These are phyloP conservation scores for Priocnemis perturbator DNA, from an alignment of 2,888 invertebrate genomes.

Conservation along the genomic window DNA sequence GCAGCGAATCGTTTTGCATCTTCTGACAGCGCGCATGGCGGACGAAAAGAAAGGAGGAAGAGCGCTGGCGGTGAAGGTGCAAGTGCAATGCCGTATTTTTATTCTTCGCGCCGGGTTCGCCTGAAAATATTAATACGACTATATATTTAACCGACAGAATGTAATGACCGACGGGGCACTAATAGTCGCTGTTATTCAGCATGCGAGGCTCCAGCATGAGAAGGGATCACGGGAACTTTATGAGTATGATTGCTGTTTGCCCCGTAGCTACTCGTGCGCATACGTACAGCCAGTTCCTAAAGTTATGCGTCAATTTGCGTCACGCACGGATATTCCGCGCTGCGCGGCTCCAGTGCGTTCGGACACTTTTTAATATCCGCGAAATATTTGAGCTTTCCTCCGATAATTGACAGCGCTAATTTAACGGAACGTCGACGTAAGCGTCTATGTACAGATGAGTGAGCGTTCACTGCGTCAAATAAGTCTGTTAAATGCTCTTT, in stretches of 20 bases:
- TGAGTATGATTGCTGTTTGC: constrained; percentile 48
- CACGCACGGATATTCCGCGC: constrained; percentile 27
- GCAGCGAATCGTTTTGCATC: no score
- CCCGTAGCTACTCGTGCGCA: constrained; percentile 44
- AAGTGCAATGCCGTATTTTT: constrained; percentile 17
- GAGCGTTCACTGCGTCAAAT: no score
- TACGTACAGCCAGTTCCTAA: constrained; percentile 41
- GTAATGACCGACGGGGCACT: constrained; percentile 45
- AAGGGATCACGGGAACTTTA: constrained; percentile 51
- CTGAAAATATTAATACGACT: constrained; percentile 30
- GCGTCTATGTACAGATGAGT: no score
- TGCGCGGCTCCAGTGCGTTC: constrained; percentile 14
- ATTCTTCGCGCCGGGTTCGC: constrained; percentile 21
- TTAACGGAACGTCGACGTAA: no score
- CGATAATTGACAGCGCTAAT: no score
- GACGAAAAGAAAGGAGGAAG: no score
- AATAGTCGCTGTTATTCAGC: constrained; percentile 52
- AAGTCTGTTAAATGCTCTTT: no score
- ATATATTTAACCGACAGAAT: constrained; percentile 35
- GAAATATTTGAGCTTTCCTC: no score
- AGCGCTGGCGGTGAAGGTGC: no score
- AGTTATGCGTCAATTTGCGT: constrained; percentile 23
- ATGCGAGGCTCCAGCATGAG: constrained; percentile 43
- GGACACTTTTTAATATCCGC: no score
- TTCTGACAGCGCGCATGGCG: no score